These are phyloP conservation scores for Kryptolebias marmoratus DNA, from an alignment of 2,113 vertebrate genomes.

Conservation along the genomic window DNA sequence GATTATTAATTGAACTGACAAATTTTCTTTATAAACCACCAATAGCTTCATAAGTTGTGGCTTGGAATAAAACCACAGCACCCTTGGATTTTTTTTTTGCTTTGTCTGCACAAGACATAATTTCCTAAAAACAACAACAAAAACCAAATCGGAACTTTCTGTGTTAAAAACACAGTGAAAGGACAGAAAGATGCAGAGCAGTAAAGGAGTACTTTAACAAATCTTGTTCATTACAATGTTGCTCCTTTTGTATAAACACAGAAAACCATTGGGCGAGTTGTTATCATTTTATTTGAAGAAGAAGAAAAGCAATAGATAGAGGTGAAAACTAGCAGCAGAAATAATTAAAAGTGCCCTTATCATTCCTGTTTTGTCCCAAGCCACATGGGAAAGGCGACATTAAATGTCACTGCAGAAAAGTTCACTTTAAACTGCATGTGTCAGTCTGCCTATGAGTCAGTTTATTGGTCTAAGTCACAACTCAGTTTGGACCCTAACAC, in stretches of 20 bases:
- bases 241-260: conserved; percentile 43
- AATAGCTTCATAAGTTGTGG: conserved; percentile 26
- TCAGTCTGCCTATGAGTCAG: conserved; percentile 56
- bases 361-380: conserved; percentile 44
- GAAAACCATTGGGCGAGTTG: conserved; percentile 52
- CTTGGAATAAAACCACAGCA: conserved; percentile 28
- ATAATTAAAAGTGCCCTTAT: conserved; percentile 76
- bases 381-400: conserved; percentile 38
- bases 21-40: conserved; percentile 25
- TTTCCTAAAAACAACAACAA: conserved; percentile 32
- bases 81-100: conserved; percentile 34
- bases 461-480: conserved; percentile 45
- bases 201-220: conserved; percentile 57
- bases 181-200: conserved; percentile 15
- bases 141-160: conserved; percentile 8
- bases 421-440: conserved; percentile 54
- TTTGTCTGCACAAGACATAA: conserved; percentile 31
- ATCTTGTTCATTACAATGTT: conserved; percentile 63
- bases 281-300: conserved; percentile 69
- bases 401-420: conserved; percentile 64
- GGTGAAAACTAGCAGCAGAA: conserved; percentile 23
- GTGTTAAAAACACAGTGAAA: conserved; percentile 9
- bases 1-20: conserved; percentile 39
- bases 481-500: conserved; percentile 30
- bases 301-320: conserved; percentile 44